These are phyloP conservation scores for Drosophila rhopaloa DNA, from an alignment of 1,140 invertebrate species.

Conservation along the genomic window DNA sequence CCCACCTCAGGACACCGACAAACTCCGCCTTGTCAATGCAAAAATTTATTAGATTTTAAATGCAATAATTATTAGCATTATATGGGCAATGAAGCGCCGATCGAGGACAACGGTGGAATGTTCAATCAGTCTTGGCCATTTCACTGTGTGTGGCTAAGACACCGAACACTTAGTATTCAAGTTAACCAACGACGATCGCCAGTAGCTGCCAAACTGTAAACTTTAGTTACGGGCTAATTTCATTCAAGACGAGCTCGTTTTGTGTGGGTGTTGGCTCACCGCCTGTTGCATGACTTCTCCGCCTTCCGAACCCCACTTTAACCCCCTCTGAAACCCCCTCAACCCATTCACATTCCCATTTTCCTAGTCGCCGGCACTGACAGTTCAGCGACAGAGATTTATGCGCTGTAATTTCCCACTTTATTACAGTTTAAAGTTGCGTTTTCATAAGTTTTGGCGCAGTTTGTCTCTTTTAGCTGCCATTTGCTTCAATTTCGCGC, in stretches of 20 bases:
- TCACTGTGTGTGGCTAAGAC: conserved; percentile 41
- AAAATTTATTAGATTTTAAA: conserved; percentile 84
- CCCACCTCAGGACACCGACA: conserved; percentile 10
- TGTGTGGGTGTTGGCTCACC: conserved; percentile 69
- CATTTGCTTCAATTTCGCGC: conserved; percentile 67
- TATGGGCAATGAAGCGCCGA: conserved; percentile 81
- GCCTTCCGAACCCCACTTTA: not conserved
- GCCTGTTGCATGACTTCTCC: conserved; percentile 29
- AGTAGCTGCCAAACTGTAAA: conserved; percentile 76
- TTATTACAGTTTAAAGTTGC: conserved; percentile 82
- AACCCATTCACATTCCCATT: conserved; percentile 11
- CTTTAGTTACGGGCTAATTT: conserved; percentile 63
- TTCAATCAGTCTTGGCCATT: conserved; percentile 42
- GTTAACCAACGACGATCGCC: conserved; percentile 17
- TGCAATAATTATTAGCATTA: conserved; percentile 84
- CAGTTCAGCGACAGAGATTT: conserved; percentile 77
- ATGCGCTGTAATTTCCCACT: conserved; percentile 81
- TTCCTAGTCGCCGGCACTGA: conserved; percentile 45
- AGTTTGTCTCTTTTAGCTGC: conserved; percentile 59
- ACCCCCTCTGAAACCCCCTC: conserved; percentile 2
- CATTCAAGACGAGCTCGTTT: conserved; percentile 60
- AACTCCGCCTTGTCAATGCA: conserved; percentile 77
- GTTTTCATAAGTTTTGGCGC: conserved; percentile 75
- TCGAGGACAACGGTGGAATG: conserved; percentile 58
- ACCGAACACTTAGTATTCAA: conserved; percentile 57